Evolutionary conservation across 2,888 invertebrate species (phyloP), one percentile per base, ranked within the genome.

Genomic region (Scaptomyza caliginosa): DNA sequence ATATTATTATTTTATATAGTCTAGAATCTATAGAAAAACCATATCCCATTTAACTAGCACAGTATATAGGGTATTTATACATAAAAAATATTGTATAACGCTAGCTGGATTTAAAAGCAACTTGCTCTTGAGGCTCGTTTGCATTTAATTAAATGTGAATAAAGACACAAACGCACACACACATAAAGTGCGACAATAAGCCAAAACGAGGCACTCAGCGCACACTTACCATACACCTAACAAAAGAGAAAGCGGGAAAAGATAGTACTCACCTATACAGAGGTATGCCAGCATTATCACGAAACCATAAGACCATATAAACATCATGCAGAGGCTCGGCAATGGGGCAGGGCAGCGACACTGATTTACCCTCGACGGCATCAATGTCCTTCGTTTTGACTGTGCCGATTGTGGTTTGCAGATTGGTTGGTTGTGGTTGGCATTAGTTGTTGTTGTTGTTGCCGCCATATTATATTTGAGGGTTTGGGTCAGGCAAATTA

Each of bases 261-360:
- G n/a, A 54, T 23, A 52, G 42, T 62, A 83, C 88, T 86, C 65
- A 97, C 97, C 96, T 96, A 93, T 97, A 97, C 51, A 97, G 93
- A 16, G 97, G 97, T 86, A 96, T 95, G 50, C 96, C 96, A 52
- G 95, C 95, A 86, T 96, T 96, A 88, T 96, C 96, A 86, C 95
- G 94, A 92, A 97, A 97, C 97, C 97, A 97, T 92, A 97, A 95
- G 69, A 97, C 96, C 96, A 97, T 96, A 92, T 96, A 96, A 77
- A 97, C 96, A 91, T 95, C 96, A 92, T 97, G 96, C 91, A 96
- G 94, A 32, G 95, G 95, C 43, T 96, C 95, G 69, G 94, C 94
- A 67, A 97, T 95, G 92, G 97, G 96, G 91, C 97, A 97, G 30
- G 97, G 96, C 90, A 97, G 93, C 92, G 95, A 96, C 64, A 96